Base-by-base conservation (phyloP, 2,113 vertebrate species). In the Archilochus colubris region DNA sequence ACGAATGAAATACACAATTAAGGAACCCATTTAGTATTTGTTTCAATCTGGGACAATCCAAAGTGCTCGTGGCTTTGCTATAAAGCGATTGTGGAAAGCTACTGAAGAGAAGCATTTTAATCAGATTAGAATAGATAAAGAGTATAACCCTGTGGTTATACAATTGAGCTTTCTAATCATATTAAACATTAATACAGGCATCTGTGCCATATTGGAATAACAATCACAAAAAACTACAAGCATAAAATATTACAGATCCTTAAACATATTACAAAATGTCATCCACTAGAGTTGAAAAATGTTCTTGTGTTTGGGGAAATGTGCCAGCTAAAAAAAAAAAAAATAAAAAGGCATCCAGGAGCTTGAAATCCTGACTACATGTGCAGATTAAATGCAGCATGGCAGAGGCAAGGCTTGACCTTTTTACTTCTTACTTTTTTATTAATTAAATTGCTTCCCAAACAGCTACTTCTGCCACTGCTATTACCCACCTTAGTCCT, bases 41-140 rank as follows among this genome's bases (percentile, higher is more conserved):
- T 44, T 89, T 82, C 12, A 1, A 74, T 82, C 61, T 82, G 79
- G 72, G 79, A 43, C 70, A 74, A 88, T 70, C 55, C 24, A 21
- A 80, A 88, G 46, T 44, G 48, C 89, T 67, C 48, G 87, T 91
- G 91, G 87, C 93, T 92, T 83, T 93, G 82, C 33, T 93, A 20
- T 88, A 89, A 94, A 95, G 89, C 68, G 87, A 95, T 93, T 97
- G 82, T 7, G 2, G 85, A 94, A 95, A 94, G 85, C 93, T 94
- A 75, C 89, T 67, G 91, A 93, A 89, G 82, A 89, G 94, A 92
- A 93, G 78, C 94, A 85, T 92, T 96, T 96, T 96, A 97, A 96
- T 96, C 95, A 96, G 96, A 96, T 96, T 95, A 95, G 89, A 82
- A 86, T 57, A 96, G 94, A 97, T 94, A 94, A 96, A 96, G 94